These are phyloP conservation scores for Zoanthus gigantus DNA, from an alignment of 92 coral and sea anemone species.

Conservation along the genomic window DNA sequence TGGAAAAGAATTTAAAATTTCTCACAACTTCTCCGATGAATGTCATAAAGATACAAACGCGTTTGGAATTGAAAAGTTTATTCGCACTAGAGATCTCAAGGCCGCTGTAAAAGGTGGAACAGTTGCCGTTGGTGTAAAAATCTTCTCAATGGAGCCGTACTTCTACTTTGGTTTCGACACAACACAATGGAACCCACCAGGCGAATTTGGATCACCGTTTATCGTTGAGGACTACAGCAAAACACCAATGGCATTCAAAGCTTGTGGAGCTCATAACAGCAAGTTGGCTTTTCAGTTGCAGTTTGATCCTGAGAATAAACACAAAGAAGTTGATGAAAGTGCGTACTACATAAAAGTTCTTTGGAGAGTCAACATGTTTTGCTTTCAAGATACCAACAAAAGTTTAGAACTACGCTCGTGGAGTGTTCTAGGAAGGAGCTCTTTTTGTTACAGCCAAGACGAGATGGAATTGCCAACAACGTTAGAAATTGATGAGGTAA, in stretches of 20 bases:
- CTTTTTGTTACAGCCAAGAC: conserved; percentile 94
- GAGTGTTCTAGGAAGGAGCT: conserved; percentile 85
- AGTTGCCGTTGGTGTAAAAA: conserved; percentile 81
- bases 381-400: conserved; percentile 79
- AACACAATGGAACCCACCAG: conserved; percentile 78
- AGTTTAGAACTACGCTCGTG: conserved; percentile 82
- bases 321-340: conserved; percentile 82
- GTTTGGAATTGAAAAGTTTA: conserved; percentile 93
- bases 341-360: conserved; percentile 93
- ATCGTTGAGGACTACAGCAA: conserved; percentile 68
- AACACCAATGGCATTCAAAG: conserved; percentile 74
- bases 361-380: conserved; percentile 87
- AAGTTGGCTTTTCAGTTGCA: conserved; percentile 81
- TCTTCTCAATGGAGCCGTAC: conserved; percentile 85
- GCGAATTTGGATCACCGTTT: conserved; percentile 70
- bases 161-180: conserved; percentile 94
- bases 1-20: conserved; percentile 79
- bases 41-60: conserved; percentile 80
- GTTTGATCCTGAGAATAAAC: conserved; percentile 78
- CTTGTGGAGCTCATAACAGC: conserved; percentile 63
- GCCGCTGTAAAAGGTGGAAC: conserved; percentile 89
- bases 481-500: conserved; percentile 83
- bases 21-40: conserved; percentile 78
- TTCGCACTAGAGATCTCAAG: conserved; percentile 89
- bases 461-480: conserved; percentile 77